Base-by-base conservation (phyloP, 92 coral and sea anemone species). In the Micromussa lordhowensis region DNA sequence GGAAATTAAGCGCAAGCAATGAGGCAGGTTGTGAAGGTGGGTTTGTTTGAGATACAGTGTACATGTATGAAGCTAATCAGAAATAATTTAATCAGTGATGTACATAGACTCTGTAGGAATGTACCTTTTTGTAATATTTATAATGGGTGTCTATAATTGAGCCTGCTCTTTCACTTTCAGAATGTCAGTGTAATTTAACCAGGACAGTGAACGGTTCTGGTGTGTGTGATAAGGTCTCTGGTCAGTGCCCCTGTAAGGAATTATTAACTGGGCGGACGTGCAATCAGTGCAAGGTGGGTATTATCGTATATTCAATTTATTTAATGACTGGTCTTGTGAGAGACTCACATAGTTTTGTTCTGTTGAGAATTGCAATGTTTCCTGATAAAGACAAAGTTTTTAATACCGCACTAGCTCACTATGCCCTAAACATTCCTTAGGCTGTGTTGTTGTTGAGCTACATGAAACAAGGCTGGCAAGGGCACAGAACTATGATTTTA, bases 11-110 rank as follows among this genome's bases (percentile, higher is more conserved):
- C 12, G 88, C 83, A 44, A 80, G 88, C 13, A 90, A 90, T 28
- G 88, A 92, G 12, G 86, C 77, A 4, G 99, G 99, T 29, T 97
- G 99, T 89, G 93, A 97, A 94, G 95, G 99, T 96, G 84, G 3
- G 49, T 64, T 26, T 64, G 16, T 32, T 64, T 11, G 4, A n/a
- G 31, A 64, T 64, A 40, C 38, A 36, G 38, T 36, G 38, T n/a
- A n/a, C n/a, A n/a, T n/a, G n/a, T 36, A 36, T 36, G 38, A 36
- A 36, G 1, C 38, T 2, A 36, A 5, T 36, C 38, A 36, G 38
- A 36, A 36, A 36, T 36, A 36, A 36, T 36, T 36, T 36, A 2
- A 36, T 0, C 38, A 36, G 38, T 36, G 2, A 36, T 36, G 38
- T 5, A 40, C 9, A 2, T 40, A 40, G 9, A 44, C 51, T 44